A percentile compares a stretch with the other conserved stretches of the same genome.
Conservation (phyloP, 1,140 invertebrate species). For the Brachionus rotundiformis region DNA sequence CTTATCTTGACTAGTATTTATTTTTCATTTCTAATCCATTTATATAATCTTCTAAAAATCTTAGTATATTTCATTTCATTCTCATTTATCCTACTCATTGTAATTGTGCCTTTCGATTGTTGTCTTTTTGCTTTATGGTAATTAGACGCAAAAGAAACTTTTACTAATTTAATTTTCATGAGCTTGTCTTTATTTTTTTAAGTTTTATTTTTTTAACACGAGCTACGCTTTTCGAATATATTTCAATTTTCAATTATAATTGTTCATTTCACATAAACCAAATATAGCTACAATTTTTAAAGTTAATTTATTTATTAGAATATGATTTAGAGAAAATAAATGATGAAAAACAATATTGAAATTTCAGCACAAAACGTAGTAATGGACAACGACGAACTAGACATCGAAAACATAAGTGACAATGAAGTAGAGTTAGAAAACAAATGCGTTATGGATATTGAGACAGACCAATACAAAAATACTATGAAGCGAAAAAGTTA, state of each 20-base stretch:
- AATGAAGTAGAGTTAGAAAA: not conserved
- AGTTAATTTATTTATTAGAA: conserved; percentile 3
- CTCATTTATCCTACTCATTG: not conserved
- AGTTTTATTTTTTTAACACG: not conserved
- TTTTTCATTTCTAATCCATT: conserved; percentile 1
- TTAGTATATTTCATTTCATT: not conserved
- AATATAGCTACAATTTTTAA: not conserved
- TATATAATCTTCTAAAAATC: not conserved
- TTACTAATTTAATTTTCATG: conserved; percentile 10
- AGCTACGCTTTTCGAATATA: not conserved
- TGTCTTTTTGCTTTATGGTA: conserved; percentile 3
- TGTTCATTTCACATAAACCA: conserved; percentile 8
- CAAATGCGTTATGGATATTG: not conserved
- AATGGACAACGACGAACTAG: conserved; percentile 9
- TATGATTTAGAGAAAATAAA: not conserved
- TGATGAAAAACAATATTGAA: conserved; percentile 25
- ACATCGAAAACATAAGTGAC: conserved; percentile 43
- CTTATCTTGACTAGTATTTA: conserved; percentile 22
- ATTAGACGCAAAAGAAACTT: not conserved
- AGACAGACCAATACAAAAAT: not conserved
- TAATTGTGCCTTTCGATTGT: not conserved
- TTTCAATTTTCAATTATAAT: not conserved
- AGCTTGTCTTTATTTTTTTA: not conserved
- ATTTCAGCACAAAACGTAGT: not conserved
- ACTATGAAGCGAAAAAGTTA: not conserved